Conservation (phyloP, 1,140 invertebrate genomes). For the Popillia japonica region DNA sequence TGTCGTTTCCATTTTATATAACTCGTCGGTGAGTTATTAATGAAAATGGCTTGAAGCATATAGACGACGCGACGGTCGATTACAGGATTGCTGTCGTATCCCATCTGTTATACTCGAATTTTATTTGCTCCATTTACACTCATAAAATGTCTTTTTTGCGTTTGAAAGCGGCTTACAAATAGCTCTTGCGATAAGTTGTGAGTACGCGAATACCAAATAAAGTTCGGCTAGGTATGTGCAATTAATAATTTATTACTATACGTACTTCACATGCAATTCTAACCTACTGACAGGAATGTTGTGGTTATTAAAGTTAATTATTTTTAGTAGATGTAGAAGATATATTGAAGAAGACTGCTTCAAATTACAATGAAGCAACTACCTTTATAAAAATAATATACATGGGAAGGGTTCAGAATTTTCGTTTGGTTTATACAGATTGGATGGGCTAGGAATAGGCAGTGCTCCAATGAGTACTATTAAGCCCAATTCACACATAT, state of each 20-base stretch:
- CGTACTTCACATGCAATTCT: not conserved
- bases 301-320: not conserved
- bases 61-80: not conserved
- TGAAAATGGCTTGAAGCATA: not conserved
- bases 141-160: constrained; percentile 6
- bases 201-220: not conserved
- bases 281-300: not conserved
- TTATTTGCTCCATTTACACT: not conserved
- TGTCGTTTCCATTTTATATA: not conserved
- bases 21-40: not conserved
- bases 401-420: no score
- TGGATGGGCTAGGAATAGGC: no score
- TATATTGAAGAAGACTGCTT: no score
- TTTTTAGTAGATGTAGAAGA: no score
- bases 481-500: no score
- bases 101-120: constrained; percentile 17
- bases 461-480: no score
- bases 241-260: constrained; percentile 9
- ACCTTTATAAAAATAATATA: no score
- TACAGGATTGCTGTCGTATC: not conserved
- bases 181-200: not conserved
- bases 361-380: no score
- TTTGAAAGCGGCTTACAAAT: not conserved
- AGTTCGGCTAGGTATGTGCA: not conserved
- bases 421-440: no score